Evolutionary conservation across 2,888 invertebrate genomes (phyloP), one percentile per base, ranked within the genome.

Genomic region (Drosophila sordidula): DNA sequence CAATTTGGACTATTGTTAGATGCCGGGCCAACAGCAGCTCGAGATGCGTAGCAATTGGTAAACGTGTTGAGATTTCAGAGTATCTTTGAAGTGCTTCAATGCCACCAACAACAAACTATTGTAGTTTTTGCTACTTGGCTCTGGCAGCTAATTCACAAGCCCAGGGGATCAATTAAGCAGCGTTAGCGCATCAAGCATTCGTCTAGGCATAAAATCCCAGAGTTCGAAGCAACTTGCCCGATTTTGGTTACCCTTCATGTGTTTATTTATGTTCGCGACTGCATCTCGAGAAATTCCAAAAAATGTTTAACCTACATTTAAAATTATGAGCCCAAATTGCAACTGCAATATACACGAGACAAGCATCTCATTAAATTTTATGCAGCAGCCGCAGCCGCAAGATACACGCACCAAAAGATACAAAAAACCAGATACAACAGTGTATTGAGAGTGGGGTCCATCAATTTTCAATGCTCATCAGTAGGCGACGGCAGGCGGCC

Each of bases 381-480:
- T 66, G 73, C 76, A 61, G 67, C 77, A 75, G 52, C 63, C 76
- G 57, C 54, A 45, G 67, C 42, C 42, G 52, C 55, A 70, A 51
- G 65, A 51, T 52, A 51, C 14, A 49, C 59, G 56, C 51, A 61
- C 45, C 62, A 45, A 52, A 14, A 36, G 61, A 78, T 62, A 47
- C 57, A 58, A 26, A 26, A 59, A 70, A 44, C 75, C 63, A 58
- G 67, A 61, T 54, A 65, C 57, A 65, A 56, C 59, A 78, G 70
- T 49, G 49, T 80, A 76, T 78, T 65, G 69, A 66, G 70, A 58
- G 55, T 51, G 58, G n/a, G 36, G 39, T 59, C 67, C 82, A 82
- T 82, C 86, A 82, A 86, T 83, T 86, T 71, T 64, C 84, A 80
- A 73, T 86, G 83, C 69, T 73, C 86, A 82, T 70, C 82, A 80